These are phyloP conservation scores for Saguinus imperator DNA, from an alignment of 2,113 vertebrate genomes.

Conservation along the genomic window DNA sequence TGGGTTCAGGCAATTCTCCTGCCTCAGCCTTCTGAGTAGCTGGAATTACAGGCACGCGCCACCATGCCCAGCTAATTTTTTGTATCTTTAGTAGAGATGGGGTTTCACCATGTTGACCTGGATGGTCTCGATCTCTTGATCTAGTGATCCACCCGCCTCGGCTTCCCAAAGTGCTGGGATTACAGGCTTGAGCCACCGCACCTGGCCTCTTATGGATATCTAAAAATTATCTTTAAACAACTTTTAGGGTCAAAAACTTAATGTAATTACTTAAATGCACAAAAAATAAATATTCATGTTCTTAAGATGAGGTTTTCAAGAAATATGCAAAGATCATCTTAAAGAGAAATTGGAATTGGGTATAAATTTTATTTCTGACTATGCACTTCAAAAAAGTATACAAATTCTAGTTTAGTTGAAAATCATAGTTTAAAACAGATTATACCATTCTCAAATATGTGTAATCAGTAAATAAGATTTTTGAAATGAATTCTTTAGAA, in stretches of 20 bases:
- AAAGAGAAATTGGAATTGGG: background rate
- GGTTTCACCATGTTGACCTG: too few species aligned
- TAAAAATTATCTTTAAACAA: conserved; percentile 15
- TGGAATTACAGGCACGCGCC: too few species aligned
- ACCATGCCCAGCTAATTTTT: too few species aligned
- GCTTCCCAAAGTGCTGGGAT: too few species aligned
- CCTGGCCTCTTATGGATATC: background rate
- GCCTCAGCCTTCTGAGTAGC: too few species aligned
- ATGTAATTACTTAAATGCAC: background rate
- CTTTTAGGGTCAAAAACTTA: background rate
- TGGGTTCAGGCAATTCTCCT: too few species aligned
- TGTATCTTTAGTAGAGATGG: too few species aligned
- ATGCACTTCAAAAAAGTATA: background rate
- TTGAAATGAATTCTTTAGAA: background rate
- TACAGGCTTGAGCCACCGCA: too few species aligned
- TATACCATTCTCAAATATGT: background rate
- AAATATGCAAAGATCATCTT: background rate
- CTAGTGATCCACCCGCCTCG: too few species aligned
- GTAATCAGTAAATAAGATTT: background rate
- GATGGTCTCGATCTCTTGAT: too few species aligned
- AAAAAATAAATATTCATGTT: background rate
- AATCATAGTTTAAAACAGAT: background rate
- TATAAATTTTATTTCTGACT: background rate
- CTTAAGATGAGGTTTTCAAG: background rate
- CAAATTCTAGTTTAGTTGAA: background rate